A percentile compares a stretch with the other conserved stretches of the same genome.
Evolutionary conservation across 2,113 vertebrate genomes (phyloP).

Genomic region (Porphyrio hochstetteri): DNA sequence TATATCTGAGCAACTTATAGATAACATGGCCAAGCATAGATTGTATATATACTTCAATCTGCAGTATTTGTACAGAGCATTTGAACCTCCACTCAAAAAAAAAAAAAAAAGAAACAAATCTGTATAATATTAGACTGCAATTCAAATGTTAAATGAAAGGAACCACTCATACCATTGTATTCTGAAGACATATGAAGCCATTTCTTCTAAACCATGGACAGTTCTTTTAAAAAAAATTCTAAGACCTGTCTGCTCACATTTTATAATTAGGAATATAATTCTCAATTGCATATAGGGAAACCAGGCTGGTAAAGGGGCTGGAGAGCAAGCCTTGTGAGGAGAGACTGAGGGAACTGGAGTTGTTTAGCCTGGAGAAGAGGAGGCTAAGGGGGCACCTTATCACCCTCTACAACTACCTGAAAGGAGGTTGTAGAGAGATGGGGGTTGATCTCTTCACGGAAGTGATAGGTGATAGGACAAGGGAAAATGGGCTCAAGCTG

Average conservation of each 20-base stretch:
- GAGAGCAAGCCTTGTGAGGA: too few species aligned
- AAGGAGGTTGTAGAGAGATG: too few species aligned
- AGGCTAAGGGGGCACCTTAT: too few species aligned
- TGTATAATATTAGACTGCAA: background rate
- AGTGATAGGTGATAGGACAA: too few species aligned
- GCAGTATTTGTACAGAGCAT: fast-evolving
- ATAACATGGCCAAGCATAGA: background rate
- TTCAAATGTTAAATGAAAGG: background rate
- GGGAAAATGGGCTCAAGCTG: too few species aligned
- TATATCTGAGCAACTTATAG: background rate
- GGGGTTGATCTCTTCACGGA: too few species aligned
- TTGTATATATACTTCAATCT: background rate
- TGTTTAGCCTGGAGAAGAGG: too few species aligned
- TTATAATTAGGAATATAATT: background rate
- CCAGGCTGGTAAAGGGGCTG: too few species aligned
- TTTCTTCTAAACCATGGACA: background rate
- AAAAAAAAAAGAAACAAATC: background rate
- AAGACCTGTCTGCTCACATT: background rate
- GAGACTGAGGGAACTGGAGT: too few species aligned
- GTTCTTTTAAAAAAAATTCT: background rate
- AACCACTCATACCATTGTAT: background rate
- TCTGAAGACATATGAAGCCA: background rate
- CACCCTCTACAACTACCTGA: too few species aligned
- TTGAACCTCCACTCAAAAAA: background rate
- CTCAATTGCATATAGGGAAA: background rate